These are phyloP conservation scores for Macrocentrus cingulum DNA, from an alignment of 1,140 invertebrate genomes.

Conservation along the genomic window DNA sequence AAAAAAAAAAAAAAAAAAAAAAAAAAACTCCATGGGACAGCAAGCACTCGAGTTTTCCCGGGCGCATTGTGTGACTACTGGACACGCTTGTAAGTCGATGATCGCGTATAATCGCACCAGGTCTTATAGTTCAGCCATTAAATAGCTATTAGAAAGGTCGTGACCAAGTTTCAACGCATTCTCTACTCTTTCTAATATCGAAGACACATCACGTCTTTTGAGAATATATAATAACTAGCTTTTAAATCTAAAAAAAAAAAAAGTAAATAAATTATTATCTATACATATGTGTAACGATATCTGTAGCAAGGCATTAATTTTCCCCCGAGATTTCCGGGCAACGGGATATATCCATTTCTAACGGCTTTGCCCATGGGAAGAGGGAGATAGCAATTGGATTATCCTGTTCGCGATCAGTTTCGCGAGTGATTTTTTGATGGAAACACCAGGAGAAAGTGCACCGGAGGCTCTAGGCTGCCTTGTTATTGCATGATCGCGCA, in stretches of 20 bases:
- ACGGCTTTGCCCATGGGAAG: not conserved
- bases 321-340: conserved; percentile 20
- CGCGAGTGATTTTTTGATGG: conserved; percentile 16
- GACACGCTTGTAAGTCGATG: too few relatives aligned
- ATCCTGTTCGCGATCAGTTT: conserved; percentile 15
- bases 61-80: too few relatives aligned
- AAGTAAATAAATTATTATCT: too few relatives aligned
- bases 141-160: conserved; percentile 14
- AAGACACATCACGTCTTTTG: too few relatives aligned
- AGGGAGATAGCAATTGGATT: conserved; percentile 18
- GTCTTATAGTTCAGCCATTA: not conserved
- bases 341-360: conserved; percentile 15
- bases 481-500: conserved; percentile 11
- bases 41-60: too few relatives aligned
- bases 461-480: conserved; percentile 12
- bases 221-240: conserved; percentile 5
- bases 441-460: conserved; percentile 14
- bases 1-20: too few relatives aligned
- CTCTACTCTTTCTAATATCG: not conserved
- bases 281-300: not conserved
- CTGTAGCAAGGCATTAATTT: conserved; percentile 16
- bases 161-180: conserved; percentile 2
- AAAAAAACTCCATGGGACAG: too few relatives aligned
- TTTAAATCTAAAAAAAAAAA: too few relatives aligned
- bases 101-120: not conserved